Percentiles rank a stretch among this genome's conserved stretches.
phyloP scores from a whole-genome alignment of 2,797 vertebrate species.

The Chlorospingus flavigularis region DNA sequence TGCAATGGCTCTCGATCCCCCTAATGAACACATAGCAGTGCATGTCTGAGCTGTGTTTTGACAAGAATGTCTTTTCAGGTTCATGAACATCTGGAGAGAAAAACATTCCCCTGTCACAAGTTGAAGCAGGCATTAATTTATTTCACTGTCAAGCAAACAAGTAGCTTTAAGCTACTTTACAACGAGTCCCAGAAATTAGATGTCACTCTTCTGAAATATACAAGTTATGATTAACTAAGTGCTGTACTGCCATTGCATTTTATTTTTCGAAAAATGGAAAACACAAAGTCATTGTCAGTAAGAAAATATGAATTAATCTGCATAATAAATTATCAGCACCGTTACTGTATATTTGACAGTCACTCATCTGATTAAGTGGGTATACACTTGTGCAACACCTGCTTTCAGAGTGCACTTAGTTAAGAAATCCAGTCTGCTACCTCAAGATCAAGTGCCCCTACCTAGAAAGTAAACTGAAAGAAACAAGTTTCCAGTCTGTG shows the following conservation, averaged over 20 bases:
- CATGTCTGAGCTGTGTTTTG: not conserved
- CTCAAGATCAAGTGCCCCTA: not conserved
- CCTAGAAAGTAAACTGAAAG: slow-evolving; percentile 47
- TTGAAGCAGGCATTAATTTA: not conserved
- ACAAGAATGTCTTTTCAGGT: not conserved
- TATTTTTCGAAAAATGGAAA: not conserved
- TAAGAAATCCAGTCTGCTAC: not conserved
- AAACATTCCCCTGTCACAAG: not conserved
- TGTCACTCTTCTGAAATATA: not conserved
- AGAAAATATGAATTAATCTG: not conserved
- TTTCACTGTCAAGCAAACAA: slow-evolving; percentile 9
- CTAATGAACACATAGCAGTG: not conserved
- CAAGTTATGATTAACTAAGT: not conserved
- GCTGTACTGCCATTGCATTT: not conserved
- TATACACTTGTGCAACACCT: not conserved
- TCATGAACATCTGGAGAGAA: not conserved
- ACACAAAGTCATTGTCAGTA: not conserved
- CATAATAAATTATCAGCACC: not conserved
- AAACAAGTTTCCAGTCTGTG: not conserved
- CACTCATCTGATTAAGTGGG: not conserved
- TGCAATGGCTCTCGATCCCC: not conserved
- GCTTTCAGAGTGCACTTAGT: not conserved
- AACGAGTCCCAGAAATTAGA: not conserved
- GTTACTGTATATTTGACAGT: not conserved
- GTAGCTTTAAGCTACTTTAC: not conserved